phyloP scores from a whole-genome alignment of 1,140 invertebrate genomes.

The Chymomyza costata region DNA sequence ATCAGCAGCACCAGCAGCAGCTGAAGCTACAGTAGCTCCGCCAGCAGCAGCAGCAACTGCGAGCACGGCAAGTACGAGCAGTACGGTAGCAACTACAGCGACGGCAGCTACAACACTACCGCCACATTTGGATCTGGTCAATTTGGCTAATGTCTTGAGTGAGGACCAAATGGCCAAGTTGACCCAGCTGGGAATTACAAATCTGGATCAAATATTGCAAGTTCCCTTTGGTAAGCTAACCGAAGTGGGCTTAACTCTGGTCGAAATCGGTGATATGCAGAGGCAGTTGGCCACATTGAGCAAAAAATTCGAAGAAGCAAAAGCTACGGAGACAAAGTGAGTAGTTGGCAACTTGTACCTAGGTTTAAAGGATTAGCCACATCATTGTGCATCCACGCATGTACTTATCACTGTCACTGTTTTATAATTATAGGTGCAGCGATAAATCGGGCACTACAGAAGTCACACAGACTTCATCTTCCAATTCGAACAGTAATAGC shows the following conservation, averaged over 20 bases:
- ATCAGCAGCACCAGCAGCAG: neutral
- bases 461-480: slow-evolving; percentile 1
- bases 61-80: neutral
- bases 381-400: neutral
- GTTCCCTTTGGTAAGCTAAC: slow-evolving; percentile 79
- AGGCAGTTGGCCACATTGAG: slow-evolving; percentile 74
- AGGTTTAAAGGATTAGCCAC: neutral
- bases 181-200: slow-evolving; percentile 78
- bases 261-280: slow-evolving; percentile 79
- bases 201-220: slow-evolving; percentile 78
- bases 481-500: slow-evolving; percentile 59
- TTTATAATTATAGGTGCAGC: neutral
- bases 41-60: neutral
- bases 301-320: slow-evolving; percentile 23
- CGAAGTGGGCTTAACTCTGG: slow-evolving; percentile 77
- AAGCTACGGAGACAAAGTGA: neutral
- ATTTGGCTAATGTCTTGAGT: slow-evolving; percentile 78
- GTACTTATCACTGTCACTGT: neutral
- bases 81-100: slow-evolving; percentile 4
- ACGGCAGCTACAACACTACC: slow-evolving; percentile 22
- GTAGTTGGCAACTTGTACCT: neutral
- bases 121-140: slow-evolving; percentile 77
- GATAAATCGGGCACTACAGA: slow-evolving; percentile 36
- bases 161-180: slow-evolving; percentile 78
- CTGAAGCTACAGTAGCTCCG: neutral